Evolutionary conservation across 2,888 invertebrate species (phyloP), one percentile per base, ranked within the genome.

Genomic region (Morpho helenor): DNA sequence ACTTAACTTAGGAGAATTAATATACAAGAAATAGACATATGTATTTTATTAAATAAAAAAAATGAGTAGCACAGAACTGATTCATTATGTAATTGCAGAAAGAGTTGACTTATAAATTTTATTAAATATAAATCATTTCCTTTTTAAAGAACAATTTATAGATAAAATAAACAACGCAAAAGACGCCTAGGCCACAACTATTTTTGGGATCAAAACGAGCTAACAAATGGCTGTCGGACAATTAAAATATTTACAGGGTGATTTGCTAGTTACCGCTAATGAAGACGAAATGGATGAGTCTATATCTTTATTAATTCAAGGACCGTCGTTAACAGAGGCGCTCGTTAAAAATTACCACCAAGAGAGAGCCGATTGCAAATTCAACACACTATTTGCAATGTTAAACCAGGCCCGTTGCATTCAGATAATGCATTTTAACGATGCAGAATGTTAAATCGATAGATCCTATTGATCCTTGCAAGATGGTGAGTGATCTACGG

Each of bases 401-500:
- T 88, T 87, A 89, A 89, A 82, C 72, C 63, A 66, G 68, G 71
- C 69, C 76, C 78, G 79, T 76, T 82, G 85, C 82, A 82, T 77
- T 73, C 79, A 78, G 83, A 87, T 89, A 88, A 87, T 88, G 87
- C 82, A 87, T 93, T 93, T 92, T 92, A 92, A 89, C 92, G 92
- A 80, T 84, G 87, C 71, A 69, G 83, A 86, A 82, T 84, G 80
- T 77, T 72, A 79, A 77, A 72, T 83, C 86, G 78, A 86, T 81
- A 76, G 76, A 74, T 74, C 71, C 72, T 68, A 66, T 67, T 62
- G 69, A 66, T 68, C 72, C 75, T 80, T 77, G 70, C 73, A 69
- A 68, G 70, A 71, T 74, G 79, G 83, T 81, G 80, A 66, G 68
- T 69, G 64, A 59, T 66, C 66, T 74, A 31, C 71, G 67, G 68